Percentiles rank a stretch among this genome's conserved stretches.
These are phyloP conservation scores for Phataginus tetradactyla DNA, from an alignment of 2,797 vertebrate genomes.

Conservation along the genomic window DNA sequence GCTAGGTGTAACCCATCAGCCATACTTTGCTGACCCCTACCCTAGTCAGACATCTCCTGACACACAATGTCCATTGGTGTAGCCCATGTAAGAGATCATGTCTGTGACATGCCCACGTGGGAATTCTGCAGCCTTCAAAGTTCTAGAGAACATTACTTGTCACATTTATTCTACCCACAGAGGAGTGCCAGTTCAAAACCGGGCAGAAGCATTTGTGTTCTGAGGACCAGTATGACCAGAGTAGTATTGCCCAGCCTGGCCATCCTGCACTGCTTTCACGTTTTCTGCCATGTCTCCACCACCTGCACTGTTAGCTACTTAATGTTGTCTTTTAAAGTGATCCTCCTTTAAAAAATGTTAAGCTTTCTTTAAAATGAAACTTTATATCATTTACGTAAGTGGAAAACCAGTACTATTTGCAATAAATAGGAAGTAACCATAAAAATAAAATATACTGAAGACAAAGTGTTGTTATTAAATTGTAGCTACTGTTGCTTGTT, in stretches of 20 bases:
- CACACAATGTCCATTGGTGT: background rate
- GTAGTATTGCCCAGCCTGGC: background rate
- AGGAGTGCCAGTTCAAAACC: background rate
- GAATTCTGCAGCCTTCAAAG: background rate
- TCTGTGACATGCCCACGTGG: background rate
- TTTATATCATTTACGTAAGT: background rate
- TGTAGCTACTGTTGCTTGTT: background rate
- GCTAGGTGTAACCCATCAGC: background rate
- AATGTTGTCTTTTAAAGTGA: conserved; percentile 2
- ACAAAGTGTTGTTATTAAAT: background rate
- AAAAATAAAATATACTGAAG: conserved; percentile 15
- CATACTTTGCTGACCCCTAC: background rate
- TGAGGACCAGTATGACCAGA: background rate
- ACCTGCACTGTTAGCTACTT: background rate
- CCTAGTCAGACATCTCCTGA: background rate
- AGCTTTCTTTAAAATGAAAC: background rate
- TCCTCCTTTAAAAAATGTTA: background rate
- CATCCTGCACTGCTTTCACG: background rate
- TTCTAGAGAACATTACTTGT: background rate
- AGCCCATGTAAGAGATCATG: background rate
- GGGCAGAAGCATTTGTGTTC: background rate
- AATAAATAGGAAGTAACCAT: background rate
- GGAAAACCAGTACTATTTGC: background rate
- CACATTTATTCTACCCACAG: background rate
- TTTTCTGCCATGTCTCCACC: background rate